Evolutionary conservation across 1,140 invertebrate genomes (phyloP).

Genomic region (Agraylea sexmaculata): DNA sequence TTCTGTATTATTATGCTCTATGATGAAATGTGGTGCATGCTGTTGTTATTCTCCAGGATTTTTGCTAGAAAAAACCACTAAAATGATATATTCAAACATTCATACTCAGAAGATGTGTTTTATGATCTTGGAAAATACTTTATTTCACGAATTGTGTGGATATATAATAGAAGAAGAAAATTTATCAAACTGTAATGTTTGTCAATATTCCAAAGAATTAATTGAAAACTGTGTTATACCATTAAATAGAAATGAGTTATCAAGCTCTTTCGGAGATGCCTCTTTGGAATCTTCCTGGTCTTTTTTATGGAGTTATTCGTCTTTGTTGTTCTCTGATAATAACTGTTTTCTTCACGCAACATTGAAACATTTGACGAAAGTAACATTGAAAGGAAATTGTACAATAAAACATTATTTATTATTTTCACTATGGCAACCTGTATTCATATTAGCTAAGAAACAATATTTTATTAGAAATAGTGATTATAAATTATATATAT

Average conservation of each 20-base stretch:
- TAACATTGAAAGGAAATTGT: conserved; percentile 41
- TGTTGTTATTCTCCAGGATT: conserved; percentile 48
- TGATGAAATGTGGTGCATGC: conserved; percentile 46
- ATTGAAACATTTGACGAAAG: conserved; percentile 46
- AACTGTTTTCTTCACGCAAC: conserved; percentile 42
- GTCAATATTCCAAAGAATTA: neutral
- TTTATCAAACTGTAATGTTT: conserved; percentile 18
- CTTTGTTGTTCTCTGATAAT: conserved; percentile 42
- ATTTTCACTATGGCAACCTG: conserved; percentile 47
- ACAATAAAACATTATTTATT: conserved; percentile 45
- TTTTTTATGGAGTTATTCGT: conserved; percentile 45
- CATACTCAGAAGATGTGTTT: conserved; percentile 27
- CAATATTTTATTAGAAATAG: conserved; percentile 32
- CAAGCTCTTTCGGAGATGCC: conserved; percentile 19
- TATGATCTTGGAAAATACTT: conserved; percentile 42
- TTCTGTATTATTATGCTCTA: conserved; percentile 41
- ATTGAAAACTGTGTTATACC: conserved; percentile 8
- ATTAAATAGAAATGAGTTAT: conserved; percentile 1
- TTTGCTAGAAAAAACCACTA: conserved; percentile 32
- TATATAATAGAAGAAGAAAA: conserved; percentile 16
- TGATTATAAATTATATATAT: conserved; percentile 42
- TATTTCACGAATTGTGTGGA: conserved; percentile 47
- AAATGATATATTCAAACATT: conserved; percentile 29
- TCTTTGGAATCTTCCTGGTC: conserved; percentile 40
- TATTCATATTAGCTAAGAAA: conserved; percentile 44